Evolutionary conservation across 2,888 invertebrate genomes (phyloP).

Genomic region (Brachypalpus laphriformis): DNA sequence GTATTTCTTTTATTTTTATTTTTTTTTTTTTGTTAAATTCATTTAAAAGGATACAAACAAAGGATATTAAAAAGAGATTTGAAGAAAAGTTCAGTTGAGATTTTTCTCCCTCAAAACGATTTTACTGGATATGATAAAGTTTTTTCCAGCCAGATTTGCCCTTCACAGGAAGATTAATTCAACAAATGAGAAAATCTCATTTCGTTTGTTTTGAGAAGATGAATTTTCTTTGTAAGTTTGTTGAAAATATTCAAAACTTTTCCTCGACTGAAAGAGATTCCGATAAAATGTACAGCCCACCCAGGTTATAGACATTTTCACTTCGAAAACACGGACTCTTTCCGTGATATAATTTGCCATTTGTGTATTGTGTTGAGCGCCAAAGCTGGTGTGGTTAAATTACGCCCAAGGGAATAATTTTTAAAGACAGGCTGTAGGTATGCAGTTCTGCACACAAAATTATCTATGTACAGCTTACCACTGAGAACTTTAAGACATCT

Average conservation of each 20-base stretch:
- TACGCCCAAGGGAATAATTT: no score
- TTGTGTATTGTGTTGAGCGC: no score
- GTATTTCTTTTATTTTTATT: neutral
- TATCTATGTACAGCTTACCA: no score
- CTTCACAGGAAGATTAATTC: slow-evolving; percentile 50
- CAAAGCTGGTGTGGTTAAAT: no score
- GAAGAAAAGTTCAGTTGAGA: neutral
- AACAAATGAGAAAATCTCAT: slow-evolving; percentile 43
- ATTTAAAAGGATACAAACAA: neutral
- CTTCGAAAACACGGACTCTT: no score
- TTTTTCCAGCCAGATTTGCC: slow-evolving; percentile 41
- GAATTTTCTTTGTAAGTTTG: slow-evolving; percentile 25
- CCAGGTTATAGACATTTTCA: no score
- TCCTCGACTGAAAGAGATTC: neutral
- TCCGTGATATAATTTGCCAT: no score
- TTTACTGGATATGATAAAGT: slow-evolving; percentile 12
- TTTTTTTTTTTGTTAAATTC: slow-evolving; percentile 2
- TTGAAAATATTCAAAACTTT: slow-evolving; percentile 18
- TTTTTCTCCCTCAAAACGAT: neutral
- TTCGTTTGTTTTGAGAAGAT: slow-evolving; percentile 41
- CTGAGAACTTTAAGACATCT: no score
- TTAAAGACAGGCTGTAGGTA: no score
- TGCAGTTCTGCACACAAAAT: no score
- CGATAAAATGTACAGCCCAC: no score
- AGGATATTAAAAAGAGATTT: neutral